Evolutionary conservation across 2,113 vertebrate species (phyloP).

Genomic region (Martes martes): DNA sequence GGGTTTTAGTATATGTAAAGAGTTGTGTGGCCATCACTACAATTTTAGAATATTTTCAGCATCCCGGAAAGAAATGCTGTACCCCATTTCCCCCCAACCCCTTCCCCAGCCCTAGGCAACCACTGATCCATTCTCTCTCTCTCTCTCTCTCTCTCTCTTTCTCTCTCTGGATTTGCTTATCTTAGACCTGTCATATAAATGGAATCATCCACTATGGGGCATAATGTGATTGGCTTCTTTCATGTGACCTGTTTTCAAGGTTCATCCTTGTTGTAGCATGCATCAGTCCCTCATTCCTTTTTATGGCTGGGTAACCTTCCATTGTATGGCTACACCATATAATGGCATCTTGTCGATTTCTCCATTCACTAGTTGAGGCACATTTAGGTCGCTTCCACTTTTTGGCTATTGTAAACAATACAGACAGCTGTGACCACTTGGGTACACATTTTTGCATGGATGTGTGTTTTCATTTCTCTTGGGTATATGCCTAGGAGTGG

Average conservation of each 20-base stretch:
- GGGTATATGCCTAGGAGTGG: not conserved
- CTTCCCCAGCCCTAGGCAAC: not conserved
- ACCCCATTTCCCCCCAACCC: not conserved
- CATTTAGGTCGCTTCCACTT: not conserved
- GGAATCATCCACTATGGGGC: not conserved
- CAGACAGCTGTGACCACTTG: not conserved
- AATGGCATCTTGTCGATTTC: not conserved
- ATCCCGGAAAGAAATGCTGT: constrained; percentile 6
- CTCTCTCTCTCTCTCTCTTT: constrained; percentile 20
- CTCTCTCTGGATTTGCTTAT: not conserved
- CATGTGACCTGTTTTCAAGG: not conserved
- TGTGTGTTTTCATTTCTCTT: not conserved
- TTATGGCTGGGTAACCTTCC: not conserved
- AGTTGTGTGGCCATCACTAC: not conserved
- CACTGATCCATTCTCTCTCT: not conserved
- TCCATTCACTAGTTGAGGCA: not conserved
- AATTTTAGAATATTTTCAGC: constrained; percentile 17
- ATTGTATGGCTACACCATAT: not conserved
- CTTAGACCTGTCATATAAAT: constrained; percentile 1
- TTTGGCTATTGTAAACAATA: not conserved
- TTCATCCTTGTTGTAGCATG: not conserved
- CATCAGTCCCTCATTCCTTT: not conserved
- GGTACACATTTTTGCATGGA: not conserved
- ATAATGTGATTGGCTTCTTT: constrained; percentile 4
- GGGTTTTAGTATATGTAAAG: not conserved